Base-by-base conservation (phyloP, 2,797 vertebrate species). In the Anas flavirostris region DNA sequence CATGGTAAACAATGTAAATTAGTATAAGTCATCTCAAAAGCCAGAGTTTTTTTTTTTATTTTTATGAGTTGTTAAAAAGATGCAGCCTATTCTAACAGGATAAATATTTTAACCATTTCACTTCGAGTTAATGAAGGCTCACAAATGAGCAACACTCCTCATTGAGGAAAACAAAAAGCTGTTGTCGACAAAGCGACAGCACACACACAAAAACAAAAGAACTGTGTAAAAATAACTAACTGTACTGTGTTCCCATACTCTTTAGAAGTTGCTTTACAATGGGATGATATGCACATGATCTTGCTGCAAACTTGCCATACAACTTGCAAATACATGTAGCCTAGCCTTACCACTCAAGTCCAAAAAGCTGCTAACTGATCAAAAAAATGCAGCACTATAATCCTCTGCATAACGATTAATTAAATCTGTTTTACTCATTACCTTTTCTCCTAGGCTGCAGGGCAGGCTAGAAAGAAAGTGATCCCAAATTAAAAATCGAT, bases 101-200 rank as follows among this genome's bases (percentile, higher is more conserved):
- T 99, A 99, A 99, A 99, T 99, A 99, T 98, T 98, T 99, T 98
- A 98, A 98, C 98, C 98, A 98, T 98, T 99, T 99, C 98, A 99
- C 98, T 99, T 99, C 98, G 98, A 98, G 98, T 99, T 99, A 99
- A 99, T 99, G 99, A 99, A 99, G 98, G 99, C 99, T 99, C 99
- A 98, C 98, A 99, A 99, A 98, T 98, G 99, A 99, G 99, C 99
- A 99, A 99, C 99, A 98, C 98, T 99, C 99, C 99, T 99, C 99
- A 99, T 98, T 99, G 99, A 99, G 99, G 98, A 99, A 99, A 99
- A 99, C 99, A 99, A 99, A 99, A 99, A 99, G 98, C 99, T 99
- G 98, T 99, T 99, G 99, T 99, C 99, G 99, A 99, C 99, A 98
- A 98, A 98, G 99, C 99, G 98, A 99, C 99, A 99, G 98, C 99